phyloP scores from a whole-genome alignment of 2,797 vertebrate species.

The Sebastes baramenuke region DNA sequence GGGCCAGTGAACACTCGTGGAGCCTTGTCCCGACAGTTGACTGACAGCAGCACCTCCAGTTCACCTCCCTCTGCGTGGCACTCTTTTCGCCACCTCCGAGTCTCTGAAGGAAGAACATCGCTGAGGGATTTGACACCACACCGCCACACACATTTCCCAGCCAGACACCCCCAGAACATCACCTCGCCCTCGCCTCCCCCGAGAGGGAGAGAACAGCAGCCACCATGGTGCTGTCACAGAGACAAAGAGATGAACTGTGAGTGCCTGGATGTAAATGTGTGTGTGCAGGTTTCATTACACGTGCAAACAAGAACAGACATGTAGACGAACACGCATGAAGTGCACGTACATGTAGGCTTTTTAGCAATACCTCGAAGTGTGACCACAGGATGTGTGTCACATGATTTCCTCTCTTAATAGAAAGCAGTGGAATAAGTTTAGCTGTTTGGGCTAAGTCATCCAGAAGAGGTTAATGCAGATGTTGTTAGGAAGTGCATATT shows the following conservation, averaged over 20 bases:
- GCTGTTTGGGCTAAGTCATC: not conserved
- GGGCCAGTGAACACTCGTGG: conserved; percentile 33
- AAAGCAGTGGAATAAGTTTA: not conserved
- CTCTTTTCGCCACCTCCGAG: conserved; percentile 61
- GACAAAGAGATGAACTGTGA: conserved; percentile 99
- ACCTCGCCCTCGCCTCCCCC: conserved; percentile 75
- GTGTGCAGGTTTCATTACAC: conserved; percentile 29
- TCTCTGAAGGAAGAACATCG: conserved; percentile 49
- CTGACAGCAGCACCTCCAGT: conserved; percentile 43
- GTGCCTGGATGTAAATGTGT: conserved; percentile 65
- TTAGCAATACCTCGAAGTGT: not conserved
- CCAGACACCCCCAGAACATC: conserved; percentile 50
- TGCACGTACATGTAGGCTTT: not conserved
- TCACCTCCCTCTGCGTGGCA: conserved; percentile 69
- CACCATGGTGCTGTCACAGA: conserved; percentile 99
- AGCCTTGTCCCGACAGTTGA: conserved; percentile 26
- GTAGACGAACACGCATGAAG: not conserved
- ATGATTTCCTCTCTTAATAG: not conserved
- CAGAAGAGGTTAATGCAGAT: conserved; percentile 4
- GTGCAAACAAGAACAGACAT: conserved; percentile 49
- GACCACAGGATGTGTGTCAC: not conserved
- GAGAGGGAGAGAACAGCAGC: conserved; percentile 83
- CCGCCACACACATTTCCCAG: conserved; percentile 17
- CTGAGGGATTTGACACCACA: conserved; percentile 60
- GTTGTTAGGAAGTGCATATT: conserved; percentile 10